A percentile compares a stretch with the other conserved stretches of the same genome.
These are phyloP conservation scores for Saccopteryx bilineata DNA, from an alignment of 2,113 vertebrate genomes.

Conservation along the genomic window DNA sequence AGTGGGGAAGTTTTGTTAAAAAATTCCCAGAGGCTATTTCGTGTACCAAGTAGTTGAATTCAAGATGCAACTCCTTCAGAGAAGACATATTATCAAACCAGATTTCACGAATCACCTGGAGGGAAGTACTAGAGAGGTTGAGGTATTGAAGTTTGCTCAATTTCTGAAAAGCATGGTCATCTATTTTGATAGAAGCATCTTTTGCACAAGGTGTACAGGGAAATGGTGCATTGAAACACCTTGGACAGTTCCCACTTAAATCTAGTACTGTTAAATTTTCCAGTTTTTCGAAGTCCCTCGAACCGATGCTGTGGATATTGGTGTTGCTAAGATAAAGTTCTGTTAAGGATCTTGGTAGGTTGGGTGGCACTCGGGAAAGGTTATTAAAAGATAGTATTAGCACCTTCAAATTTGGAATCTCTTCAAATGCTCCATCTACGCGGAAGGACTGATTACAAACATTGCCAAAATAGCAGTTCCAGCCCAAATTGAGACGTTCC, in stretches of 20 bases:
- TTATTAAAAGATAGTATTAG: conserved; percentile 75
- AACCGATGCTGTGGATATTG: conserved; percentile 84
- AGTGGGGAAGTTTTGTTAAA: conserved; percentile 82
- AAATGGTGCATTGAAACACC: conserved; percentile 89
- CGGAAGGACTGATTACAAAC: not conserved
- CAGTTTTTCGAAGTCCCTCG: conserved; percentile 84
- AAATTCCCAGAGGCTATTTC: conserved; percentile 80
- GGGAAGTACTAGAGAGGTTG: conserved; percentile 87
- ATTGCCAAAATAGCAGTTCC: conserved; percentile 79
- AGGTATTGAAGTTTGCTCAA: conserved; percentile 76
- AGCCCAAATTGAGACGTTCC: conserved; percentile 34
- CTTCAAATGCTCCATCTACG: conserved; percentile 61
- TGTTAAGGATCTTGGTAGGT: conserved; percentile 54
- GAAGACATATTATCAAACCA: conserved; percentile 86
- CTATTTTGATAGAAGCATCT: conserved; percentile 86
- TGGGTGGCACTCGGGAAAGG: conserved; percentile 48
- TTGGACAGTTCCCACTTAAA: conserved; percentile 90
- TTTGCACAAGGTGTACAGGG: conserved; percentile 88
- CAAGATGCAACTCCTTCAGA: conserved; percentile 84
- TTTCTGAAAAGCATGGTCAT: conserved; percentile 87
- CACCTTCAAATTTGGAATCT: not conserved
- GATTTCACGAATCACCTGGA: conserved; percentile 68
- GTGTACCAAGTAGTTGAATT: conserved; percentile 85
- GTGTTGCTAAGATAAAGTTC: conserved; percentile 73
- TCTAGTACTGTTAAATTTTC: conserved; percentile 77